Conservation (phyloP, 2,113 vertebrate genomes). For the Antechinus stuartii region DNA sequence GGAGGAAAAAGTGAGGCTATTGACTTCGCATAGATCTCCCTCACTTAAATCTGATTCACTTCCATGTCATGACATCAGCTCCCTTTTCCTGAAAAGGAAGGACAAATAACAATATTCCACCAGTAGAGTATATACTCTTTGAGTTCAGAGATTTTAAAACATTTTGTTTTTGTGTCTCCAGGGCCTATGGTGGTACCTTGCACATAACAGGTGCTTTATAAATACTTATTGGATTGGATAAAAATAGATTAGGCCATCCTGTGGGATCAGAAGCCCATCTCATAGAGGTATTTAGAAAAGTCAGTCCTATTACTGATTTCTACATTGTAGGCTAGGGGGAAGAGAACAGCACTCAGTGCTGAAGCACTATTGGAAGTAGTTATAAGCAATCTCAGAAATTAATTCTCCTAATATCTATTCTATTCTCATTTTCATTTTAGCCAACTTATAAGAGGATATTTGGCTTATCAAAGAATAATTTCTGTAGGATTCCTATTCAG, state of each 20-base stretch:
- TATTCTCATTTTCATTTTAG: neutral
- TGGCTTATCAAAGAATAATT: conserved; percentile 28
- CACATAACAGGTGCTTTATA: neutral
- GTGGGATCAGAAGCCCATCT: neutral
- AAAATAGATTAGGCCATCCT: neutral
- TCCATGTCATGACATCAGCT: no score
- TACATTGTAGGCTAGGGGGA: neutral
- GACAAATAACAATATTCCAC: neutral
- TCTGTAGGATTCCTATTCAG: conserved; percentile 28
- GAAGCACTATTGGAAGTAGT: neutral
- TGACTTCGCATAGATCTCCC: no score
- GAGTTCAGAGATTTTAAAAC: neutral
- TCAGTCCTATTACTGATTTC: neutral
- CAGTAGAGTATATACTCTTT: neutral
- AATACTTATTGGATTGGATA: neutral
- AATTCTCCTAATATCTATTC: neutral
- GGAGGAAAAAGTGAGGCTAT: no score
- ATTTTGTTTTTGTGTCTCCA: neutral
- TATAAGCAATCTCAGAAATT: neutral
- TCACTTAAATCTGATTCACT: no score
- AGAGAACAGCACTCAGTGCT: neutral
- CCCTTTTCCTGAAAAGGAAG: no score
- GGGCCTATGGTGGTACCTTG: neutral
- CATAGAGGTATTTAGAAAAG: neutral
- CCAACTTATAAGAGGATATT: conserved; percentile 33